Conservation (phyloP, 2,113 vertebrate genomes). For the Odocoileus hemionus region DNA sequence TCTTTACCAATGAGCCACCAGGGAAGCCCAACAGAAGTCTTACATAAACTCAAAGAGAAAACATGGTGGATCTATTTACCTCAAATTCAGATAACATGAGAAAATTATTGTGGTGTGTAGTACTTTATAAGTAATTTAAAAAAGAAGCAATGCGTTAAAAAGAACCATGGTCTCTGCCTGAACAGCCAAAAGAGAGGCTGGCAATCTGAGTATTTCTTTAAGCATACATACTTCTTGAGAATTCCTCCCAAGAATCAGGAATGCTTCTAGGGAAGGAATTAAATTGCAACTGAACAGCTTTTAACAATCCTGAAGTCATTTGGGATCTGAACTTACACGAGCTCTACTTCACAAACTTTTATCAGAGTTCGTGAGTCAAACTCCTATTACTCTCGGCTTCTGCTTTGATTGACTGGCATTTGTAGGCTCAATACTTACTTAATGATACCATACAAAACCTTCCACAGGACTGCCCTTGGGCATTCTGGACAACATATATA, state of each 20-base stretch:
- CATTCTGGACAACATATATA: neutral
- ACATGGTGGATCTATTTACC: neutral
- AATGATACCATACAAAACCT: neutral
- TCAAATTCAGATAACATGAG: neutral
- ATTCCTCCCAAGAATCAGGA: neutral
- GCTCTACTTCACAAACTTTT: slow-evolving; percentile 18
- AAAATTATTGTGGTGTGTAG: neutral
- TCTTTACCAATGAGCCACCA: neutral
- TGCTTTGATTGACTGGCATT: slow-evolving; percentile 2
- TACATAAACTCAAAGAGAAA: neutral
- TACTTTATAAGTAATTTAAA: slow-evolving; percentile 22
- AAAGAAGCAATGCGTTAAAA: neutral
- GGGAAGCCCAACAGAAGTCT: neutral
- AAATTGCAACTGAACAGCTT: slow-evolving; percentile 26
- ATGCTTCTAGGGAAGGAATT: slow-evolving; percentile 10
- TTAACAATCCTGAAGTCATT: slow-evolving; percentile 34
- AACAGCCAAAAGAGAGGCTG: neutral
- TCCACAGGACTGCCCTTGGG: neutral
- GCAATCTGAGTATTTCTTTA: slow-evolving; percentile 33
- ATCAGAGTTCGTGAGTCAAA: neutral
- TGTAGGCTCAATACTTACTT: neutral
- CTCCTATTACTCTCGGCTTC: neutral
- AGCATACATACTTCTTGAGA: neutral
- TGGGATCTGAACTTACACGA: slow-evolving; percentile 9
- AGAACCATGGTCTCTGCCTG: neutral